Conservation (phyloP, 1,140 invertebrate species). For the Ostrea edulis region DNA sequence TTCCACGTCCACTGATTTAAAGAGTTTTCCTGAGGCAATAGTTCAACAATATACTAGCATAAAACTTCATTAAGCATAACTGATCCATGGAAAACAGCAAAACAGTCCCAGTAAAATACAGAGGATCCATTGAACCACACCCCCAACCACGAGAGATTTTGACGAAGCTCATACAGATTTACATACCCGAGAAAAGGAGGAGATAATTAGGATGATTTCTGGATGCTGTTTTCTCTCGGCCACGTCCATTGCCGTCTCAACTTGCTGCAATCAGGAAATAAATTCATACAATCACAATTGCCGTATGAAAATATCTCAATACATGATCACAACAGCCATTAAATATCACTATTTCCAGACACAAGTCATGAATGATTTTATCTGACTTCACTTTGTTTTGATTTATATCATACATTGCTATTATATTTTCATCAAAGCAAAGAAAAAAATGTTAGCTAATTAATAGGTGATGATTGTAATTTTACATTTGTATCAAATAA, state of each 20-base stretch:
- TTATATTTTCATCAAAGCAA: background rate
- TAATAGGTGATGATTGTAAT: too few species aligned
- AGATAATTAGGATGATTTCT: constrained; percentile 86
- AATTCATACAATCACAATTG: constrained; percentile 44
- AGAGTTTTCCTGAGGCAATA: too few species aligned
- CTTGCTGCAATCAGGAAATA: constrained; percentile 82
- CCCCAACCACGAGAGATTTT: too few species aligned
- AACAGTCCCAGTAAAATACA: too few species aligned
- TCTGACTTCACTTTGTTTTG: background rate
- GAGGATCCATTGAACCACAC: too few species aligned
- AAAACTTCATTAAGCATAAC: too few species aligned
- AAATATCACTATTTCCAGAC: too few species aligned
- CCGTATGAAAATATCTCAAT: background rate
- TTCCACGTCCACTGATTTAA: too few species aligned
- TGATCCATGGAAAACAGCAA: too few species aligned
- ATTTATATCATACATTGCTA: background rate
- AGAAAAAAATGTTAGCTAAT: too few species aligned
- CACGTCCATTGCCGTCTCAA: constrained; percentile 94
- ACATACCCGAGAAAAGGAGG: constrained; percentile 66
- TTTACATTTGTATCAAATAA: too few species aligned
- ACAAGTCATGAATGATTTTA: background rate
- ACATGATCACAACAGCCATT: background rate
- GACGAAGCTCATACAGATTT: background rate
- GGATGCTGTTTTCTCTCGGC: constrained; percentile 90
- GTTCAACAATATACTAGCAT: too few species aligned